Percentiles rank a stretch among this genome's conserved stretches.
phyloP scores from a whole-genome alignment of 2,113 vertebrate species.

The Seriola aureovittata region DNA sequence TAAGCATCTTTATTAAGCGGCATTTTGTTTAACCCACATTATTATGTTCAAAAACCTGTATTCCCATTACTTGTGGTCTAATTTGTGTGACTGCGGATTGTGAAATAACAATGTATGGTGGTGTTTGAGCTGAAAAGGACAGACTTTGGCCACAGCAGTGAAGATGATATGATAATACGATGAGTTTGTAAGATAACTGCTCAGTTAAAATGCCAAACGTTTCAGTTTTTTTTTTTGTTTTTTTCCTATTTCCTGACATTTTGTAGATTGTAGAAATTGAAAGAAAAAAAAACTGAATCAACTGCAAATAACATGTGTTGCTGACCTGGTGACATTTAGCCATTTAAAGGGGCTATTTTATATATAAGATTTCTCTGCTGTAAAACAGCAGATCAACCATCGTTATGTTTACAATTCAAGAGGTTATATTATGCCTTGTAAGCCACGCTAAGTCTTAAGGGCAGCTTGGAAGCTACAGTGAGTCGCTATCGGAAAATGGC shows the following conservation, averaged over 20 bases:
- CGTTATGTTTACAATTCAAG: too few relatives aligned
- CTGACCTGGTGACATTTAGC: neutral
- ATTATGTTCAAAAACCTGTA: neutral
- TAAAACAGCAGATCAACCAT: too few relatives aligned
- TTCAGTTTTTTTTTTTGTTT: too few relatives aligned
- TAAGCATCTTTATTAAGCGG: conserved; percentile 11
- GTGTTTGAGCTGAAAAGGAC: neutral
- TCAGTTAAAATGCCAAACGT: too few relatives aligned
- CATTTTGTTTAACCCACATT: neutral
- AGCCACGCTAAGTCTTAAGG: too few relatives aligned
- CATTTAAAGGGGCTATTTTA: neutral
- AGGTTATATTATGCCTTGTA: too few relatives aligned
- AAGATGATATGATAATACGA: too few relatives aligned
- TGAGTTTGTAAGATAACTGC: neutral
- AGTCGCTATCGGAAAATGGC: too few relatives aligned
- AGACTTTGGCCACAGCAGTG: neutral
- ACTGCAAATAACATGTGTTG: neutral
- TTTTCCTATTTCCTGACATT: neutral
- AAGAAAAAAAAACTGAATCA: too few relatives aligned
- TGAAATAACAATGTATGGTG: neutral
- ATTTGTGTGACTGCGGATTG: neutral
- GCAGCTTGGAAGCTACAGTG: too few relatives aligned
- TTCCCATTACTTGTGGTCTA: neutral
- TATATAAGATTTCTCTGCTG: too few relatives aligned
- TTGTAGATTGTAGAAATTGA: neutral